A percentile compares a stretch with the other conserved stretches of the same genome.
These are phyloP conservation scores for Agonopterix arenella DNA, from an alignment of 2,888 invertebrate species.

Conservation along the genomic window DNA sequence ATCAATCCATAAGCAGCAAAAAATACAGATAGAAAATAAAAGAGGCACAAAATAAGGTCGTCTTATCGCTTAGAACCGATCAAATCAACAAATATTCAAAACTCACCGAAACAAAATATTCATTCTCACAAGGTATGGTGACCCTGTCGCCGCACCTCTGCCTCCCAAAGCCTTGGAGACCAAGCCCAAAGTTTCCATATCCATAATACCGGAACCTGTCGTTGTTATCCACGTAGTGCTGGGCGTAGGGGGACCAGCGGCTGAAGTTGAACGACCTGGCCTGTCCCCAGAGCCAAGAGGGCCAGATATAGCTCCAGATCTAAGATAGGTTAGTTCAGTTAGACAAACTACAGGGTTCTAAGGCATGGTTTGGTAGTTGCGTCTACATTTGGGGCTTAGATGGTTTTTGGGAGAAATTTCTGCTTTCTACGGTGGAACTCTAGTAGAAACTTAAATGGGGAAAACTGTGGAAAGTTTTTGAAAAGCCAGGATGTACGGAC, in stretches of 20 bases:
- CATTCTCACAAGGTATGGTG: slow-evolving; percentile 89
- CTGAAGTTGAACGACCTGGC: slow-evolving; percentile 19
- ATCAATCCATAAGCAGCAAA: too few relatives aligned
- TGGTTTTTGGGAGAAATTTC: too few relatives aligned
- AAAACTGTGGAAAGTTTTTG: too few relatives aligned
- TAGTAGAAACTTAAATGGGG: too few relatives aligned
- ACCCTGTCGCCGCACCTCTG: slow-evolving; percentile 82
- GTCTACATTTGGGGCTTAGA: too few relatives aligned
- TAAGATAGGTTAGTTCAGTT: slow-evolving; percentile 33
- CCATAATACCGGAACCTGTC: slow-evolving; percentile 51
- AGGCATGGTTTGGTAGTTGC: too few relatives aligned
- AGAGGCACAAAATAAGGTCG: too few relatives aligned
- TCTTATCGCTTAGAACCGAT: neutral
- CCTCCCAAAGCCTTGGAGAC: slow-evolving; percentile 44
- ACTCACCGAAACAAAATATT: slow-evolving; percentile 86
- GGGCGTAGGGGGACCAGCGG: slow-evolving; percentile 63
- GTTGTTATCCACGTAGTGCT: slow-evolving; percentile 45
- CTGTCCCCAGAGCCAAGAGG: slow-evolving; percentile 64
- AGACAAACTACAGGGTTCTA: slow-evolving; percentile 46
- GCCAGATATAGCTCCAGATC: slow-evolving; percentile 66
- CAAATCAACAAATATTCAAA: too few relatives aligned
- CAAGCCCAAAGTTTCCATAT: slow-evolving; percentile 53
- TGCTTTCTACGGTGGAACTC: too few relatives aligned
- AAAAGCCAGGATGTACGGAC: too few relatives aligned
- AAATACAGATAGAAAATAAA: too few relatives aligned